phyloP scores from a whole-genome alignment of 2,113 vertebrate genomes.

The Probosciger aterrimus region DNA sequence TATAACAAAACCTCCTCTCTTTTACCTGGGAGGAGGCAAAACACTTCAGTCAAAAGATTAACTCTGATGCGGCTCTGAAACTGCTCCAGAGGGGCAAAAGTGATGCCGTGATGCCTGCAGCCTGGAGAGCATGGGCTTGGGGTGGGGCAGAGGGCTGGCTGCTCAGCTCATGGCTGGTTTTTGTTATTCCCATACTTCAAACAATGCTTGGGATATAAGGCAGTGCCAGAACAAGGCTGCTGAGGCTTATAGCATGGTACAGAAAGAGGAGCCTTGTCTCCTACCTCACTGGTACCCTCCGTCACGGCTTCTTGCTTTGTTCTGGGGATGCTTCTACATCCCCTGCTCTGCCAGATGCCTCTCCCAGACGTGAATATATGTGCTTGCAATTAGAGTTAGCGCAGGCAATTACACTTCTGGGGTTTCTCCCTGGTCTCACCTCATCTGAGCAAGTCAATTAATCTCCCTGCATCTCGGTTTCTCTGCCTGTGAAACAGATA shows the following conservation, averaged over 20 bases:
- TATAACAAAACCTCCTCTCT: neutral
- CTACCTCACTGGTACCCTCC: neutral
- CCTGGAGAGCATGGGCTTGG: neutral
- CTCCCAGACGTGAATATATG: neutral
- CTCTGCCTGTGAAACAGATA: constrained; percentile 20
- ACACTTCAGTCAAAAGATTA: neutral
- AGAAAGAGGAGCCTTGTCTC: neutral
- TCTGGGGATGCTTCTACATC: neutral
- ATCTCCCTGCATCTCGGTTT: neutral
- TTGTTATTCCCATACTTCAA: neutral
- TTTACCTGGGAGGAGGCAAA: neutral
- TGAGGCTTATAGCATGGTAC: neutral
- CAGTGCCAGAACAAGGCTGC: neutral
- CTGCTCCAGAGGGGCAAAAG: neutral
- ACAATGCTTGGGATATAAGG: neutral
- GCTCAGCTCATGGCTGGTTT: neutral
- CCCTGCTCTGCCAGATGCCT: neutral
- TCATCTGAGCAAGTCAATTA: constrained; percentile 16
- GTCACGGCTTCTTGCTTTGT: neutral
- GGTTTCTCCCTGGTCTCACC: constrained; percentile 16
- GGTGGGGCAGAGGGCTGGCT: neutral
- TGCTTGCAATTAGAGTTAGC: neutral
- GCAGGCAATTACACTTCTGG: neutral
- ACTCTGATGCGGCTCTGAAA: neutral
- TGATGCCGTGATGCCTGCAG: neutral